Evolutionary conservation across 23 tunicate species (phyloP).

Genomic region (Clavelina lepadiformis): DNA sequence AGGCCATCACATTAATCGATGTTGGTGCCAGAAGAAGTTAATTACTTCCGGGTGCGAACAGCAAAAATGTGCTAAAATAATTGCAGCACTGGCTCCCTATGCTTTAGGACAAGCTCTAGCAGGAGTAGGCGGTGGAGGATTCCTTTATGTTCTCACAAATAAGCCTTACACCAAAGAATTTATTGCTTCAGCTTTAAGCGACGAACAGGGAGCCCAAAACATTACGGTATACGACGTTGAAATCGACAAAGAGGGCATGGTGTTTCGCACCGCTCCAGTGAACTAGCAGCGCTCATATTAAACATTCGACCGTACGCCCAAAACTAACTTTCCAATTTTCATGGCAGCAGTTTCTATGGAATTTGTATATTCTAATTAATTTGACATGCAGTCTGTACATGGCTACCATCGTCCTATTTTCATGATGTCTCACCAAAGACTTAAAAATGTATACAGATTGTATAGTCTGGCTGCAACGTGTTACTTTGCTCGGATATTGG

Average conservation of each 20-base stretch:
- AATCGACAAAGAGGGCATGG: slow-evolving; percentile 50
- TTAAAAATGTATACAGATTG: too few species aligned
- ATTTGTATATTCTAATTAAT: too few species aligned
- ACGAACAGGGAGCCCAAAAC: slow-evolving; percentile 45
- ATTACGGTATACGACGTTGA: slow-evolving; percentile 39
- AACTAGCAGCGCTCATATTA: too few species aligned
- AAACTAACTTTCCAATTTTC: too few species aligned
- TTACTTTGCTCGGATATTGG: too few species aligned
- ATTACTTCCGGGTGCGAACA: slow-evolving; percentile 97
- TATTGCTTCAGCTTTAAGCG: slow-evolving; percentile 14
- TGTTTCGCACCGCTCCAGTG: too few species aligned
- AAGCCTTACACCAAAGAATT: slow-evolving; percentile 30
- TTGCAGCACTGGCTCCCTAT: slow-evolving; percentile 32
- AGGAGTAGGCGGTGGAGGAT: slow-evolving; percentile 97
- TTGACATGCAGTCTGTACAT: too few species aligned
- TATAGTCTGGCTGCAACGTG: too few species aligned
- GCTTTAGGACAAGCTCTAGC: slow-evolving; percentile 48
- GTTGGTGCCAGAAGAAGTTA: slow-evolving; percentile 81
- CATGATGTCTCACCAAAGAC: too few species aligned
- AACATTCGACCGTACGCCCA: too few species aligned
- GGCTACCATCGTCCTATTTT: too few species aligned
- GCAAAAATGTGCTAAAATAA: slow-evolving; percentile 45
- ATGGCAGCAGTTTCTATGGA: too few species aligned
- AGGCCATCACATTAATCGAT: slow-evolving; percentile 59
- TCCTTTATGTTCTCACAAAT: slow-evolving; percentile 61